Evolutionary conservation across 2,888 invertebrate species (phyloP).

Genomic region (Gortyna flavago): DNA sequence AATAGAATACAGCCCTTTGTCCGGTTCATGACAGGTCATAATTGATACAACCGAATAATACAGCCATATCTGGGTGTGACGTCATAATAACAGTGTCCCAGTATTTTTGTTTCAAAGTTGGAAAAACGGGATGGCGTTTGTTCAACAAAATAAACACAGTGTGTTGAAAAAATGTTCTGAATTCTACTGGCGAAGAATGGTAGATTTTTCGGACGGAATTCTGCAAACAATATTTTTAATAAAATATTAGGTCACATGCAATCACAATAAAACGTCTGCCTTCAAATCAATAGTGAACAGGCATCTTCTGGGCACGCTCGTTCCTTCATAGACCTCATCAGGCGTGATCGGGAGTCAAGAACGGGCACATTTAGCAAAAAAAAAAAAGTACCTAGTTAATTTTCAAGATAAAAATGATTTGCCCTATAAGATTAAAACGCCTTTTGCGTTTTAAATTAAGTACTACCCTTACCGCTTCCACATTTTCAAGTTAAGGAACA

Average conservation of each 20-base stretch:
- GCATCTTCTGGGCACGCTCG: too few relatives aligned
- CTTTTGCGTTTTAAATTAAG: not conserved
- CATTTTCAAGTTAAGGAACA: not conserved
- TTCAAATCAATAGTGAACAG: too few relatives aligned
- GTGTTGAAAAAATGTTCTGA: not conserved
- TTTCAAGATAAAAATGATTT: too few relatives aligned
- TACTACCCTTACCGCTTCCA: not conserved
- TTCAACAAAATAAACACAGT: not conserved
- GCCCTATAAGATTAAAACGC: too few relatives aligned
- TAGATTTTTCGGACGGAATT: not conserved
- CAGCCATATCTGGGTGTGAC: conserved; percentile 34
- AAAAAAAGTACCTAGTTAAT: too few relatives aligned
- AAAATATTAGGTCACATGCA: not conserved
- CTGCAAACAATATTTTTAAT: not conserved
- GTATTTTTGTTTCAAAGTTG: conserved; percentile 23
- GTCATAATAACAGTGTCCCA: conserved; percentile 1
- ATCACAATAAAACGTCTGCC: not conserved
- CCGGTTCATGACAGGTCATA: conserved; percentile 34
- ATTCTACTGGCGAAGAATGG: not conserved
- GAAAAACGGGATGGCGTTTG: conserved; percentile 15
- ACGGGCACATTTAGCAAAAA: too few relatives aligned
- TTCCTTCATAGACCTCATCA: too few relatives aligned
- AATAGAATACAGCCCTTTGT: conserved; percentile 21
- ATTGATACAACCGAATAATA: conserved; percentile 36
- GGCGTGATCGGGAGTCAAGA: too few relatives aligned